These are phyloP conservation scores for Anisognathus igniventris DNA, from an alignment of 2,797 vertebrate species.

Conservation along the genomic window DNA sequence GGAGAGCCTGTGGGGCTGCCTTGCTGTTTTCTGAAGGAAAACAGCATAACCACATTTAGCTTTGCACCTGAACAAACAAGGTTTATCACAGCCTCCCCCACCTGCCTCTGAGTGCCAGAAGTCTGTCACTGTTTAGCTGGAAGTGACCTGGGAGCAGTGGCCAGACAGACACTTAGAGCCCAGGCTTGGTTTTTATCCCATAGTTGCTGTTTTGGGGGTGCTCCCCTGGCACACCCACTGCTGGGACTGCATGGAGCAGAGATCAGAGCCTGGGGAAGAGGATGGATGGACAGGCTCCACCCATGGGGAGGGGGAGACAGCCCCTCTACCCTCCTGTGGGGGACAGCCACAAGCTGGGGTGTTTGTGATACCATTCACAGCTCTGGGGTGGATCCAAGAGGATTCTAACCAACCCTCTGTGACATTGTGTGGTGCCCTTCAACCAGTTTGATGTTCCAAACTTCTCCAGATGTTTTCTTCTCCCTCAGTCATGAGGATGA, in stretches of 20 bases:
- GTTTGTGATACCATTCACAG: accelerated
- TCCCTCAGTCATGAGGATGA: neutral
- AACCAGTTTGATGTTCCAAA: neutral
- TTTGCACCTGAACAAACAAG: slow-evolving; percentile 51
- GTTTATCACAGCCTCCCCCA: neutral
- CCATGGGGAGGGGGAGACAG: accelerated
- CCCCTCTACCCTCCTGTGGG: accelerated
- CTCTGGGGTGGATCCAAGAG: neutral
- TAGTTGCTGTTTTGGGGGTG: neutral
- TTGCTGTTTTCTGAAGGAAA: neutral
- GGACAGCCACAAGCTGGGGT: neutral
- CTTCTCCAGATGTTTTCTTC: neutral
- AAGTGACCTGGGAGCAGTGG: neutral
- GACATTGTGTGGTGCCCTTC: neutral
- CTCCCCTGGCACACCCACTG: accelerated
- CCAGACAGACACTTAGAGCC: neutral
- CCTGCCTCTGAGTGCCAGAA: neutral
- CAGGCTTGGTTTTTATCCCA: neutral
- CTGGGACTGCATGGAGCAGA: accelerated
- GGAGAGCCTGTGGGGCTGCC: accelerated
- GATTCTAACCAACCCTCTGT: neutral
- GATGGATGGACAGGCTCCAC: neutral
- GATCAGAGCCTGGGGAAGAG: neutral
- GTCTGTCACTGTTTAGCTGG: slow-evolving; percentile 17
- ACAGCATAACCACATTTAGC: neutral